A percentile compares a stretch with the other conserved stretches of the same genome.
phyloP scores from a whole-genome alignment of 2,888 invertebrate genomes.

The Zootermopsis nevadensis region DNA sequence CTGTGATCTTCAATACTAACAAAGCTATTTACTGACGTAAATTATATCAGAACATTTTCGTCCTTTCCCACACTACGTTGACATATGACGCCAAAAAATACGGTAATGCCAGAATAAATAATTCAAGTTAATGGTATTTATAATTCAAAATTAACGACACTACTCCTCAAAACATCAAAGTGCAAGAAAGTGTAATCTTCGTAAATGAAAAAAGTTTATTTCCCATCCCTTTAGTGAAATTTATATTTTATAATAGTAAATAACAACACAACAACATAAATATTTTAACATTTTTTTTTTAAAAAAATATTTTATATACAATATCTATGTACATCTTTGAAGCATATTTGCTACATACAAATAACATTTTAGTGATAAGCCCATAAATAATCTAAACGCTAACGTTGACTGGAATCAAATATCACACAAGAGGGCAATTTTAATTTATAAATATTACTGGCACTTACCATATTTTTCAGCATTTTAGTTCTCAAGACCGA shows the following conservation, averaged over 20 bases:
- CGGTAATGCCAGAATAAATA: not conserved
- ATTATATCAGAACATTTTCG: not conserved
- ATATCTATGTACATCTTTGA: not conserved
- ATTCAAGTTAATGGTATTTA: not conserved
- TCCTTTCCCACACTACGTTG: not conserved
- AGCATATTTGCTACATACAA: not conserved
- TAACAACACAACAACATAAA: not conserved
- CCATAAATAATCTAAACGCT: not conserved
- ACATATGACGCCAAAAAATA: not conserved
- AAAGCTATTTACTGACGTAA: not conserved
- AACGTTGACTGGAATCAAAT: not conserved
- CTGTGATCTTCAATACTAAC: no score
- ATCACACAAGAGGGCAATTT: slow-evolving; percentile 1
- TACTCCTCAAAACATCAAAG: no score
- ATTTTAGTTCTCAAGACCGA: no score
- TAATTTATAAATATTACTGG: not conserved
- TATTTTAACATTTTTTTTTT: not conserved
- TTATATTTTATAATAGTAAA: not conserved
- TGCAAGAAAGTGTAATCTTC: not conserved
- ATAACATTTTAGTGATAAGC: not conserved
- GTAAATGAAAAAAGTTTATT: not conserved
- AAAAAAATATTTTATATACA: not conserved
- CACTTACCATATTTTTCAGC: slow-evolving; percentile 27
- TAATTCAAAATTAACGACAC: no score
- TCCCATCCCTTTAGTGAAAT: not conserved